Evolutionary conservation across 2,797 vertebrate species (phyloP).

Genomic region (Chrosomus eos): DNA sequence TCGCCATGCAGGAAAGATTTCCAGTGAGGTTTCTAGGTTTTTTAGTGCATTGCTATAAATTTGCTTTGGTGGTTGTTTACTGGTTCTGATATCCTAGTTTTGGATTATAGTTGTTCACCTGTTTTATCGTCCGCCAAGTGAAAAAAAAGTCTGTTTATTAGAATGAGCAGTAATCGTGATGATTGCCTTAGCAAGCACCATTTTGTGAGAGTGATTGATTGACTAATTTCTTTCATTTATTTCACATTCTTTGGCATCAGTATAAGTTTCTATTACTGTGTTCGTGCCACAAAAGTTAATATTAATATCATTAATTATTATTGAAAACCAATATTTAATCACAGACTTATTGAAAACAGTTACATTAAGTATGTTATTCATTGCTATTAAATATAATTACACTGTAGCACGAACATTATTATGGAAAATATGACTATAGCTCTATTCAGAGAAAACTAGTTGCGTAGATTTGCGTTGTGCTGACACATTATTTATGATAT

Average conservation of each 20-base stretch:
- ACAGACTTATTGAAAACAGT: not conserved
- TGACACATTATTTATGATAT: not conserved
- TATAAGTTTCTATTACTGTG: not conserved
- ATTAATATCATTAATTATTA: not conserved
- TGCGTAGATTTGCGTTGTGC: not conserved
- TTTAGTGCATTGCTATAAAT: not conserved
- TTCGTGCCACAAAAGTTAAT: not conserved
- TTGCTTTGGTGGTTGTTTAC: not conserved
- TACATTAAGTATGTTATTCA: not conserved
- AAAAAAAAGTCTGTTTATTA: not conserved
- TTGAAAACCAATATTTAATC: not conserved
- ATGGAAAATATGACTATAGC: not conserved
- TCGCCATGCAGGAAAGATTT: not conserved
- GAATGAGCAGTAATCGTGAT: not conserved
- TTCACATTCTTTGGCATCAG: not conserved
- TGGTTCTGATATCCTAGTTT: not conserved
- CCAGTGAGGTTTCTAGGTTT: not conserved
- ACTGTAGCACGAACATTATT: not conserved
- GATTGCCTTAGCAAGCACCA: not conserved
- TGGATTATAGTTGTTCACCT: not conserved
- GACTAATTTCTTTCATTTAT: not conserved
- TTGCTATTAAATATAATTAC: slow-evolving; percentile 18
- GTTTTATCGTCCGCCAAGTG: not conserved
- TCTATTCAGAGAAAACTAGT: not conserved
- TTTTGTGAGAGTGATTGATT: not conserved